Conservation (phyloP, 2,888 invertebrate genomes). For the Drosophila kuntzei region DNA sequence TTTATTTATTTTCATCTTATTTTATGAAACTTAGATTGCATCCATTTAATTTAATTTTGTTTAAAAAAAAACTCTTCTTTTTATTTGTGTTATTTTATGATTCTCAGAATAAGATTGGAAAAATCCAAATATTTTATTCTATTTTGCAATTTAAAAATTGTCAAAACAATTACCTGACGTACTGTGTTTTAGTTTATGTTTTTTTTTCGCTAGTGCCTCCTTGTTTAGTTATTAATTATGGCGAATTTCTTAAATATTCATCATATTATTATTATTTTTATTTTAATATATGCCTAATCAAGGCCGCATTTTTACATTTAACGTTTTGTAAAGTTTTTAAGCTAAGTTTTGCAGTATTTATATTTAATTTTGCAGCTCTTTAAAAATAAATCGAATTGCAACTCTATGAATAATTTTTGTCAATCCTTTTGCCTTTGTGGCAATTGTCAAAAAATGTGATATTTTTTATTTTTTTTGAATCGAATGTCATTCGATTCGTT, state of each 20-base stretch:
- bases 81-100: not conserved
- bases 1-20: not conserved
- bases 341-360: conserved; percentile 70
- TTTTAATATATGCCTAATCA: conserved; percentile 25
- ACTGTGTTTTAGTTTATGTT: conserved; percentile 30
- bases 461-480: not conserved
- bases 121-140: no score
- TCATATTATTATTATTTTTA: conserved; percentile 25
- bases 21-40: no score
- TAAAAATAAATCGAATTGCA: conserved; percentile 47
- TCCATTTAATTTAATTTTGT: not conserved
- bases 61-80: no score
- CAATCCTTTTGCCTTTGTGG: conserved; percentile 9
- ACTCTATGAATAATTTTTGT: conserved; percentile 8
- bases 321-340: conserved; percentile 47
- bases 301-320: conserved; percentile 67
- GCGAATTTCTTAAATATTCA: conserved; percentile 27
- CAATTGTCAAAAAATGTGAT: conserved; percentile 15
- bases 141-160: not conserved
- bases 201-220: conserved; percentile 50
- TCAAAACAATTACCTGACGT: not conserved
- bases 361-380: conserved; percentile 43
- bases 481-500: conserved; percentile 32
- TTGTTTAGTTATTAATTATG: conserved; percentile 41
- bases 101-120: no score